Evolutionary conservation across 1,140 invertebrate genomes (phyloP).

Genomic region (Uloborus diversus): DNA sequence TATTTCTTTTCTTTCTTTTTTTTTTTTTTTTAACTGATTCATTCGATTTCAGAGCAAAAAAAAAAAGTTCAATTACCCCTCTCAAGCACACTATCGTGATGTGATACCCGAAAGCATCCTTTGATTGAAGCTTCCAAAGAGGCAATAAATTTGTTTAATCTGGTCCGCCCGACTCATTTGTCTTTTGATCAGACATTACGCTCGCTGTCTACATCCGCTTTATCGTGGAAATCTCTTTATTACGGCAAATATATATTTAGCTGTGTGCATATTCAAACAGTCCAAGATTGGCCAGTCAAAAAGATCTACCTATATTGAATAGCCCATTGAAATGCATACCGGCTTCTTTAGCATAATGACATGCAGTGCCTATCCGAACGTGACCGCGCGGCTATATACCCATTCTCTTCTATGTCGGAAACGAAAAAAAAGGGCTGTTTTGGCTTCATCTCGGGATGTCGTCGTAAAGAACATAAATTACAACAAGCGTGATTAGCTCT

Average conservation of each 20-base stretch:
- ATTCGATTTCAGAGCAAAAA: too few relatives aligned
- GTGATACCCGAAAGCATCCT: too few relatives aligned
- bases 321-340: slow-evolving; percentile 20
- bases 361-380: slow-evolving; percentile 21
- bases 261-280: slow-evolving; percentile 16
- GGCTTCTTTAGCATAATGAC: slow-evolving; percentile 37
- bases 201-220: neutral
- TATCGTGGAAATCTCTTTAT: neutral
- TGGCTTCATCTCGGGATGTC: slow-evolving; percentile 10
- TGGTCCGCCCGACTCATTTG: neutral
- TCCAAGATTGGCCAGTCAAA: slow-evolving; percentile 13
- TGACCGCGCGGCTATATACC: slow-evolving; percentile 24
- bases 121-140: too few relatives aligned
- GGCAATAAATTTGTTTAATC: too few relatives aligned
- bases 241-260: neutral
- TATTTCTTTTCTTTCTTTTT: too few relatives aligned
- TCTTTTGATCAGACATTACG: neutral
- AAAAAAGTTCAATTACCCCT: too few relatives aligned
- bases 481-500: slow-evolving; percentile 47
- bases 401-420: slow-evolving; percentile 30
- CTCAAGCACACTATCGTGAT: too few relatives aligned
- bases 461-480: slow-evolving; percentile 53
- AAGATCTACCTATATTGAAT: slow-evolving; percentile 18
- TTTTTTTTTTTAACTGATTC: too few relatives aligned
- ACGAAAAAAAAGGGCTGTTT: slow-evolving; percentile 10